Conservation (phyloP, 2,113 vertebrate species). For the Ornithorhynchus anatinus region DNA sequence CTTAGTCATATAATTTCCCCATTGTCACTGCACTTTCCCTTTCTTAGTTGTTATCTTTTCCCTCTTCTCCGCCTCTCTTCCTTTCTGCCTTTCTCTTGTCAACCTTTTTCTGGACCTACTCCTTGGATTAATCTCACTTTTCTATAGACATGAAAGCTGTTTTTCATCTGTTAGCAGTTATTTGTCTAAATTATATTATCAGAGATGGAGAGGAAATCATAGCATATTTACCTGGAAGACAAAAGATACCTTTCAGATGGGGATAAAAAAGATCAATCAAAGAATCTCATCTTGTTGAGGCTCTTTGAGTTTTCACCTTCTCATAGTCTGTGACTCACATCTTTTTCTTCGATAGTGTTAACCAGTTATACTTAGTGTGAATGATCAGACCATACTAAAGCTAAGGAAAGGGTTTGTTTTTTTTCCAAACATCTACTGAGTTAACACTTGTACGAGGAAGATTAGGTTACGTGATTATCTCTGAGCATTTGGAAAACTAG, state of each 20-base stretch:
- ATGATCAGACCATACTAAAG: not conserved
- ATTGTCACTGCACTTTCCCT: too few species aligned
- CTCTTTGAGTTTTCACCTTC: not conserved
- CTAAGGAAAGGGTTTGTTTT: conserved; percentile 1
- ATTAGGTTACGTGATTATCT: conserved; percentile 50
- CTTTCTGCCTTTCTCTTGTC: too few species aligned
- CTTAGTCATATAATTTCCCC: too few species aligned
- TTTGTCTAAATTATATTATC: too few species aligned
- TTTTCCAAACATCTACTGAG: conserved; percentile 24
- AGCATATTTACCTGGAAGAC: too few species aligned
- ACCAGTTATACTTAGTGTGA: not conserved
- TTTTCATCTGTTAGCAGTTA: not conserved
- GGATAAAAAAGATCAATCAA: not conserved
- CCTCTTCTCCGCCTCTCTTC: too few species aligned
- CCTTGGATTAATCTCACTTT: not conserved
- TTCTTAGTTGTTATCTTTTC: too few species aligned
- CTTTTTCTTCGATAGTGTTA: not conserved
- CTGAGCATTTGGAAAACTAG: conserved; percentile 50
- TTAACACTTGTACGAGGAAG: not conserved
- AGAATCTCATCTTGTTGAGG: not conserved
- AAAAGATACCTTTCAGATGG: too few species aligned
- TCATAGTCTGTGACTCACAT: not conserved
- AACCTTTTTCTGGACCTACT: too few species aligned
- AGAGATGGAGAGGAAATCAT: too few species aligned
- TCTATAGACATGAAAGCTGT: not conserved